Conservation (phyloP, 2,113 vertebrate species). For the Melospiza georgiana region DNA sequence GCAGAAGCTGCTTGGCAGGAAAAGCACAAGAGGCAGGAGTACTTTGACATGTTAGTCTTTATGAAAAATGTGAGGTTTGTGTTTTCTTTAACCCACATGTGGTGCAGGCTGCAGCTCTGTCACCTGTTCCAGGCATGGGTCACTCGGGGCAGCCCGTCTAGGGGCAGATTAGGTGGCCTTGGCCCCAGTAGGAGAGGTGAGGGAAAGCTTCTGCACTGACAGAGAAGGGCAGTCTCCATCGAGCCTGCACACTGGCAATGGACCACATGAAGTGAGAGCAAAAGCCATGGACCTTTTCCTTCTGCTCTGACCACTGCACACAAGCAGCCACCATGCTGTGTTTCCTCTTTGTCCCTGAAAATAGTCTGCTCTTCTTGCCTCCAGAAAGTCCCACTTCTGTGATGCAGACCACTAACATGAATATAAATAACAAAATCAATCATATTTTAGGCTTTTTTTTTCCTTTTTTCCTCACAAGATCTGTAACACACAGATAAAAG, state of each 20-base stretch:
- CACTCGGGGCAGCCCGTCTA: not conserved
- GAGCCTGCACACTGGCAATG: not conserved
- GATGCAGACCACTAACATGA: not conserved
- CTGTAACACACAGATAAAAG: not conserved
- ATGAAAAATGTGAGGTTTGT: not conserved
- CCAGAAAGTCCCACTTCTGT: not conserved
- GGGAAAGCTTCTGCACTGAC: not conserved
- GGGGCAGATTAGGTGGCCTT: not conserved
- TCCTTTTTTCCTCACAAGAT: not conserved
- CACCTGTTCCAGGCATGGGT: not conserved
- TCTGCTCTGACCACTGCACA: not conserved
- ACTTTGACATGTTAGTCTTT: not conserved
- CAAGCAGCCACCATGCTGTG: not conserved
- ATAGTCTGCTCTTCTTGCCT: not conserved
- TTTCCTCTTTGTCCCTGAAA: not conserved
- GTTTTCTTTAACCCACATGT: not conserved
- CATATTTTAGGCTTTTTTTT: fast-evolving
- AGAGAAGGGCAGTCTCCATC: not conserved
- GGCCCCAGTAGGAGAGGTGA: not conserved
- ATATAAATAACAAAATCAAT: not conserved
- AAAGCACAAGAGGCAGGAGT: not conserved
- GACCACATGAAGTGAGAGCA: not conserved
- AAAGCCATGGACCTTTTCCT: not conserved
- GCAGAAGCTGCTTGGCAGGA: not conserved
- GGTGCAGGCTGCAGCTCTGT: not conserved